Evolutionary conservation across 2,888 invertebrate genomes (phyloP).

Genomic region (Adelphocoris suturalis): DNA sequence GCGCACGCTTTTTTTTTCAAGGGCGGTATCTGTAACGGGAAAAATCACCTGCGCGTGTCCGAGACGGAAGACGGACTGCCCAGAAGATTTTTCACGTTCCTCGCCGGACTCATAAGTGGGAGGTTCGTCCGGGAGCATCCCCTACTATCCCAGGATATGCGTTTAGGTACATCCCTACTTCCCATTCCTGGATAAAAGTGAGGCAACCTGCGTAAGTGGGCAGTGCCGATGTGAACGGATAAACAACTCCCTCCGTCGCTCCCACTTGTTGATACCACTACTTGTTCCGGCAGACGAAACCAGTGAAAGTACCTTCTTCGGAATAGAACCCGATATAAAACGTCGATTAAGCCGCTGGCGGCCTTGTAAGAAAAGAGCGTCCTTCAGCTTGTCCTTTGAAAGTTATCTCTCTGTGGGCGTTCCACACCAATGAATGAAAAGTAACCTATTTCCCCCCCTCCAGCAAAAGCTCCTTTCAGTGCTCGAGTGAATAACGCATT

Average conservation of each 20-base stretch:
- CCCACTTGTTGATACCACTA: too few relatives aligned
- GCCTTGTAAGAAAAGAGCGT: neutral
- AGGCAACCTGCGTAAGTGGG: too few relatives aligned
- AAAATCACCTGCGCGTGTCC: conserved; percentile 17
- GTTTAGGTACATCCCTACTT: too few relatives aligned
- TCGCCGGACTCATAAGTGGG: neutral
- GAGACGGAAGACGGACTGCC: neutral
- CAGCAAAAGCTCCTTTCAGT: too few relatives aligned
- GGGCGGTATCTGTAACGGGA: neutral
- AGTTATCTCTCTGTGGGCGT: too few relatives aligned
- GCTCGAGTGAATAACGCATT: too few relatives aligned
- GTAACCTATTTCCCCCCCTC: too few relatives aligned
- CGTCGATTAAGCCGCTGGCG: neutral
- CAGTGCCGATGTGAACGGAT: too few relatives aligned
- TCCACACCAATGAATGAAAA: too few relatives aligned
- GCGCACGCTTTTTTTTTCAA: neutral
- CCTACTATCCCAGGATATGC: neutral
- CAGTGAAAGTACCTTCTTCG: neutral
- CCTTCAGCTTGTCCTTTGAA: neutral
- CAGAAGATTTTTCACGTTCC: neutral
- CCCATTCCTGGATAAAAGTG: too few relatives aligned
- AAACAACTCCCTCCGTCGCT: too few relatives aligned
- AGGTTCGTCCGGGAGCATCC: neutral
- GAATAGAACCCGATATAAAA: neutral
- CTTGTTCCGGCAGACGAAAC: neutral